Base-by-base conservation (phyloP, 30 jellyfish, hydroid and myxozoan species). In the Cassiopea andromeda region DNA sequence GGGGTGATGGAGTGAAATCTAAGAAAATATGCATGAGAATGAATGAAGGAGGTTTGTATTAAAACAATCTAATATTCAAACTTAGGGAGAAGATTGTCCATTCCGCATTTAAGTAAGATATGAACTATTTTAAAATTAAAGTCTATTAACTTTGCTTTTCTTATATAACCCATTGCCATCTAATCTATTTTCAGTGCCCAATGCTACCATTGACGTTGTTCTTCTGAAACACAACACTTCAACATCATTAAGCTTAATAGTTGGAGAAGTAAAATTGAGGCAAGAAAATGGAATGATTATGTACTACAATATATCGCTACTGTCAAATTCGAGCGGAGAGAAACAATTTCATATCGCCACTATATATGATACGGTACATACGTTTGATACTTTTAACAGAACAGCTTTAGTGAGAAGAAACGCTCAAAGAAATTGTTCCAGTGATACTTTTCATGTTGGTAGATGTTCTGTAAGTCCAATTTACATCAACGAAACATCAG, bases 231-330 rank as follows among this genome's bases (percentile, higher is more conserved):
- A 77, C 13, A 85, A 54, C 58, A 69, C 93, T 1, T 67, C 89
- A 27, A 48, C 85, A 48, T 60, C 91, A n/a, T 69, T 90, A 45
- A 67, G 70, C 46, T 43, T 90, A 2, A 68, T 60, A 1, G 48
- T 83, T 17, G 97, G 97, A 50, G 83, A 72, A 7, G 38, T 90
- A 47, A 71, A 76, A n/a, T 48, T 76, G 45, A 44, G 43, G 60
- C 67, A 90, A 0, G 97, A 90, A 59, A 90, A 90, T 46, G 93
- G 93, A 7, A 64, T 27, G 44, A 76, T 90, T 15, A n/a, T 69
- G 4, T 78, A 83, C 80, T 90, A 90, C 60, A 87, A 77, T 64
- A 27, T 87, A 46, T 87, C 94, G 6, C 15, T 72, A 19, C 14
- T 38, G 48, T 6, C 74, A 16, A 75, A 16, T 48, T 15, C 78